Percentiles rank a stretch among this genome's conserved stretches.
phyloP scores from a whole-genome alignment of 2,888 invertebrate genomes.

The Amphipyra tragopoginis region DNA sequence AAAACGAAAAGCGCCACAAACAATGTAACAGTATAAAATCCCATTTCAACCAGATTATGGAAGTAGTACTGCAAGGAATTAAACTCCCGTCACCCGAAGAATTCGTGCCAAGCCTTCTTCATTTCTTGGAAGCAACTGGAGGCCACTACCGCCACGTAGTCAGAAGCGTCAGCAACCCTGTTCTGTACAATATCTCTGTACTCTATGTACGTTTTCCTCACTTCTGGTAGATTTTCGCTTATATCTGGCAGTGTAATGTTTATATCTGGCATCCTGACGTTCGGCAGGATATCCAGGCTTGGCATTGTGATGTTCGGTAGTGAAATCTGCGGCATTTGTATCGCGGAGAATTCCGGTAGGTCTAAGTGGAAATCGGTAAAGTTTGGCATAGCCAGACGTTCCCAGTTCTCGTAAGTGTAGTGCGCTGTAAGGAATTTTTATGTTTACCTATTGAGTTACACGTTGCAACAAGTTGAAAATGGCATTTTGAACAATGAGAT shows the following conservation, averaged over 20 bases:
- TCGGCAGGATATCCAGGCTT: constrained; percentile 67
- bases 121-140: constrained; percentile 88
- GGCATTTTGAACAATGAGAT: background rate
- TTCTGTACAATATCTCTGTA: constrained; percentile 87
- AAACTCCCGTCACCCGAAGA: constrained; percentile 71
- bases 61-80: constrained; percentile 8
- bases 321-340: constrained; percentile 66
- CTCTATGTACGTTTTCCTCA: constrained; percentile 78
- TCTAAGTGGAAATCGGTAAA: constrained; percentile 84
- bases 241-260: constrained; percentile 77
- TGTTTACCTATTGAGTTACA: constrained; percentile 50
- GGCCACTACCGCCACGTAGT: constrained; percentile 87
- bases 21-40: constrained; percentile 15
- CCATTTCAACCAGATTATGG: constrained; percentile 22
- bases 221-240: constrained; percentile 77
- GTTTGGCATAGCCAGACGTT: constrained; percentile 81
- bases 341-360: constrained; percentile 77
- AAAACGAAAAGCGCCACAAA: constrained; percentile 4
- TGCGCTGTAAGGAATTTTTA: constrained; percentile 82
- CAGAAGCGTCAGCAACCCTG: constrained; percentile 85
- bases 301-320: constrained; percentile 72
- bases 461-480: background rate
- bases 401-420: constrained; percentile 87
- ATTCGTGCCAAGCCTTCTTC: constrained; percentile 77
- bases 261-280: constrained; percentile 70